Conservation (phyloP, 2,797 vertebrate species). For the Crotalus adamanteus region DNA sequence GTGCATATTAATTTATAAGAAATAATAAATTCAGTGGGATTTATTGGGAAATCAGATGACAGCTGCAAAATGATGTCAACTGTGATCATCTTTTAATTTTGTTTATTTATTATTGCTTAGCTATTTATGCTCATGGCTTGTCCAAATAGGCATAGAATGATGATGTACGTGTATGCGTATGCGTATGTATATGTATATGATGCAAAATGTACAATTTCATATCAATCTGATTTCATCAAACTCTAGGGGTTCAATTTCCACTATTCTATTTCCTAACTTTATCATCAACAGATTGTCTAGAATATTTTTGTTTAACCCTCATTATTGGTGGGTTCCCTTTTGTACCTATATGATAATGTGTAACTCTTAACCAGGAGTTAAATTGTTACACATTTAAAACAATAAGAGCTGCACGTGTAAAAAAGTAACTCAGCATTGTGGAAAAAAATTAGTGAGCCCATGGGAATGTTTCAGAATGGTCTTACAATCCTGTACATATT, state of each 20-base stretch:
- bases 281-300: background rate
- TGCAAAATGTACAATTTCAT: background rate
- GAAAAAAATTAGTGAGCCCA: background rate
- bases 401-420: background rate
- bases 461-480: background rate
- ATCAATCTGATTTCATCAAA: background rate
- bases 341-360: background rate
- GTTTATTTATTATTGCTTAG: background rate
- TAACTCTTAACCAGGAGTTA: slow-evolving; percentile 1
- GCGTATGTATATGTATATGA: no score
- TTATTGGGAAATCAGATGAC: background rate
- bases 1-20: background rate
- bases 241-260: background rate
- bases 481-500: background rate
- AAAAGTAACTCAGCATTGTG: background rate
- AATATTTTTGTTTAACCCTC: background rate
- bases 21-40: background rate
- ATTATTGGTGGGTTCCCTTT: background rate
- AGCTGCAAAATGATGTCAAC: background rate
- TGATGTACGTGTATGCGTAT: no score
- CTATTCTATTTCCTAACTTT: background rate
- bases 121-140: background rate
- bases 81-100: background rate
- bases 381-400: background rate
- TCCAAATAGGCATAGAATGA: background rate